Percentiles rank a stretch among this genome's conserved stretches.
Conservation (phyloP, 2,797 vertebrate species). For the Taenioides sp. region DNA sequence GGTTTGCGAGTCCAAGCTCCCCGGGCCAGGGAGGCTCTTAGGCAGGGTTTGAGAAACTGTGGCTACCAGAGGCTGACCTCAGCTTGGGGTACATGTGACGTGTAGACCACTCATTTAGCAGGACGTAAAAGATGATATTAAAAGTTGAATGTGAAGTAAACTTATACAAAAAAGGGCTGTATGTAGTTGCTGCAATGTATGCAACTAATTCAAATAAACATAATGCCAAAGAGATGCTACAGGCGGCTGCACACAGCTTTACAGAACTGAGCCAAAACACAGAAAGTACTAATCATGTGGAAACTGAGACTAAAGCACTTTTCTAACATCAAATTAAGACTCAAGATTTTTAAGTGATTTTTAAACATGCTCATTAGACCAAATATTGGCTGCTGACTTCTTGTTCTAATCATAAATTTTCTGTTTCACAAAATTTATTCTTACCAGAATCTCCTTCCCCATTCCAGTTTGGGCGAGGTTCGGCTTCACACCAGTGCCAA, state of each 20-base stretch:
- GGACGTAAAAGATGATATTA: background rate
- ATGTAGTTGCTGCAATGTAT: background rate
- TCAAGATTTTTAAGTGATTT: conserved; percentile 1
- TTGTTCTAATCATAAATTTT: background rate
- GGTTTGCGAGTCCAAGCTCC: too few species aligned
- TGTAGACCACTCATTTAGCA: background rate
- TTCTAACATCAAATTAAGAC: background rate
- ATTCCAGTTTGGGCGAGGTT: conserved; percentile 96
- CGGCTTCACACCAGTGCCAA: conserved; percentile 94
- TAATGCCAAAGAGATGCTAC: background rate
- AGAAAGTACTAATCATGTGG: background rate
- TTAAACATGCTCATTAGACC: conserved; percentile 1
- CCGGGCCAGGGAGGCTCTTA: too few species aligned
- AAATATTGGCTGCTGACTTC: background rate
- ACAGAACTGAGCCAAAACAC: background rate
- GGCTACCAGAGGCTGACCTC: too few species aligned
- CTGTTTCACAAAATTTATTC: conserved; percentile 41
- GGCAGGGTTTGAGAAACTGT: too few species aligned
- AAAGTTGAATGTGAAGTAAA: background rate
- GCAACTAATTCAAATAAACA: background rate
- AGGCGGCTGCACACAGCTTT: background rate
- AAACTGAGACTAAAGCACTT: background rate
- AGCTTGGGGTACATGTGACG: background rate
- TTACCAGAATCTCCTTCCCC: conserved; percentile 97
- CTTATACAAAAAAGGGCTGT: background rate